Base-by-base conservation (phyloP, 2,797 vertebrate genomes). In the Hephaestus fuliginosus region DNA sequence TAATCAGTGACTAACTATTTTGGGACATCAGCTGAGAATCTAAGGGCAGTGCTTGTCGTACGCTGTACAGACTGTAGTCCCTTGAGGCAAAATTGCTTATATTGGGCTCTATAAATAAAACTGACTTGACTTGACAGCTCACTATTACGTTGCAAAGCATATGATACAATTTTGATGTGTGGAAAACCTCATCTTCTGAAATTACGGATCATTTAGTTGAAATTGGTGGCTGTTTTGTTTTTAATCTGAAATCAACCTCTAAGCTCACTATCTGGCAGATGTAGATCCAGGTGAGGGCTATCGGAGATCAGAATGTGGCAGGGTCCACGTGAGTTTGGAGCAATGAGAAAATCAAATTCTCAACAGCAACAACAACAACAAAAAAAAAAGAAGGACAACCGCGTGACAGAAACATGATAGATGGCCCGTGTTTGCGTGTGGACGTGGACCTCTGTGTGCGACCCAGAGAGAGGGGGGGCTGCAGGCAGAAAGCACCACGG, bases 331-430 rank as follows among this genome's bases (percentile, higher is more conserved):
- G 48, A 28, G 22, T 36, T 67, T 75, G 17, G n/a, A 77, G 2
- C 13, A 61, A 28, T 51, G 5, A 56, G 15, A 58, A 63, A 52
- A 46, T 41, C 17, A 4, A 56, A 63, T 22, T 52, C 5, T 33
- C 30, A 33, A 33, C 30, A 33, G 5, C 30, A 33, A 33, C 3
- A 33, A 33, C 3, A 33, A 33, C 3, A 33, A 5, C 3, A 33
- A 33, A 5, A 33, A 33, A 2, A 7, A 65, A 72, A n/a, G 17
- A 82, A 22, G 7, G 17, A 77, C n/a, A 65, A 57, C 20, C 51
- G 39, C 52, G 68, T 78, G 74, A 76, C 80, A 76, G 52, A 64
- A 49, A 64, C 52, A 41, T 75, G 88, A 90, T 81, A 68, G 74
- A 88, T 76, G 53, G 70, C 44, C 33, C 73, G 82, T 63, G 62